Conservation (phyloP, 1,140 invertebrate genomes). For the Panagrolaimus sp. region DNA sequence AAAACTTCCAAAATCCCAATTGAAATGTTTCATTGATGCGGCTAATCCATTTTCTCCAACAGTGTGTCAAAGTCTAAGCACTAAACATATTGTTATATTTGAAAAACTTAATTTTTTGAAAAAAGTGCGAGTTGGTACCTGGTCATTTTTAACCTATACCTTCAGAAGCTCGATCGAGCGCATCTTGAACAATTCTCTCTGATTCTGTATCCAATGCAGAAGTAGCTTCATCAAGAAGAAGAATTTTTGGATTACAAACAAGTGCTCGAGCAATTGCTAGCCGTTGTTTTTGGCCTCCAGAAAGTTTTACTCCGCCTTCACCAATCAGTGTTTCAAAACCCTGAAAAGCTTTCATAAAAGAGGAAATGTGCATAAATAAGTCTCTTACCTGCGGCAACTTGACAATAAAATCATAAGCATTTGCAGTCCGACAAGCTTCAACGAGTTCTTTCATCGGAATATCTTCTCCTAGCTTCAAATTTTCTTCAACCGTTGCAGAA, state of each 20-base stretch:
- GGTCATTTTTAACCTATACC: no score
- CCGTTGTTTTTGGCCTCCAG: conserved; percentile 61
- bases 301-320: conserved; percentile 42
- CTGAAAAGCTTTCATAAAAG: neutral
- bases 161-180: conserved; percentile 11
- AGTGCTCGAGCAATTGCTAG: conserved; percentile 61
- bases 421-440: conserved; percentile 47
- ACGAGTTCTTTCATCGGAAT: conserved; percentile 66
- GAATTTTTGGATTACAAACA: conserved; percentile 59
- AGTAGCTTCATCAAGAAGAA: conserved; percentile 63
- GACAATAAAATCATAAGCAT: conserved; percentile 48
- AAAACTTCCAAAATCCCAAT: no score
- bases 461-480: conserved; percentile 69
- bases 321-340: conserved; percentile 27
- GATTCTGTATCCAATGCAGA: conserved; percentile 56
- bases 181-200: conserved; percentile 15
- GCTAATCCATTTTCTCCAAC: no score
- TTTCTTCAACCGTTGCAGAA: conserved; percentile 72
- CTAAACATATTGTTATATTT: no score
- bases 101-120: no score
- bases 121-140: no score
- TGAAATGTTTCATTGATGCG: no score
- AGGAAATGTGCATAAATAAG: no score
- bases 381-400: conserved; percentile 29
- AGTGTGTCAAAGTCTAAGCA: no score